A percentile compares a stretch with the other conserved stretches of the same genome.
phyloP scores from a whole-genome alignment of 2,797 vertebrate species.

The Scyliorhinus canicula region DNA sequence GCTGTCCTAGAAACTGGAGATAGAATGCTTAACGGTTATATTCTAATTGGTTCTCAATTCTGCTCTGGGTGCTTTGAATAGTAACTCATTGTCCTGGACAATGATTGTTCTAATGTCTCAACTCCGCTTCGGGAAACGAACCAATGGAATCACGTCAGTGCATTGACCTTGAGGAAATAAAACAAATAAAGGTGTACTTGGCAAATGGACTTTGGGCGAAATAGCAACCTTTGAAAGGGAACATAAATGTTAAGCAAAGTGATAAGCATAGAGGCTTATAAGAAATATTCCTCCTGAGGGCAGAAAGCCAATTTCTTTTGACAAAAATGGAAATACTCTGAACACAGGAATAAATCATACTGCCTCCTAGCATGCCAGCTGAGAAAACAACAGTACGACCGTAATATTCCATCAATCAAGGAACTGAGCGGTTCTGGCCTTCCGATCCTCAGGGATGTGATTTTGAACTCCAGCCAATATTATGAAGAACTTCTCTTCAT shows the following conservation, averaged over 20 bases:
- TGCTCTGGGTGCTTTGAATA: not conserved
- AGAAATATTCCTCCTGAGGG: not conserved
- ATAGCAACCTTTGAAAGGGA: not conserved
- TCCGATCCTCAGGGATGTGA: not conserved
- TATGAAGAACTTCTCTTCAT: not conserved
- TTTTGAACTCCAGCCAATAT: conserved; percentile 28
- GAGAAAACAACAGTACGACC: conserved; percentile 13
- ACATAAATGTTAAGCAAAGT: not conserved
- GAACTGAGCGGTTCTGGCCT: not conserved
- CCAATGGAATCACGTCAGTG: not conserved
- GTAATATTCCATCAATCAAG: conserved; percentile 21
- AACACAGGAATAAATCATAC: not conserved
- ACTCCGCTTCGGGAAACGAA: not conserved
- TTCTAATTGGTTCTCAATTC: not conserved
- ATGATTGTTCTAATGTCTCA: not conserved
- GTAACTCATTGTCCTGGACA: not conserved
- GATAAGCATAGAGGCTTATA: not conserved
- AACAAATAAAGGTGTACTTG: not conserved
- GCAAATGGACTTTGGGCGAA: not conserved
- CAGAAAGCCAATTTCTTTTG: conserved; percentile 5
- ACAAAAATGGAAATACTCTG: not conserved
- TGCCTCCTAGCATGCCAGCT: conserved; percentile 19
- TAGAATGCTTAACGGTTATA: not conserved
- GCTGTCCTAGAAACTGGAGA: not conserved
- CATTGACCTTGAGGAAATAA: not conserved